Evolutionary conservation across 2,888 invertebrate genomes (phyloP).

Genomic region (Dicyrtoma fusca): DNA sequence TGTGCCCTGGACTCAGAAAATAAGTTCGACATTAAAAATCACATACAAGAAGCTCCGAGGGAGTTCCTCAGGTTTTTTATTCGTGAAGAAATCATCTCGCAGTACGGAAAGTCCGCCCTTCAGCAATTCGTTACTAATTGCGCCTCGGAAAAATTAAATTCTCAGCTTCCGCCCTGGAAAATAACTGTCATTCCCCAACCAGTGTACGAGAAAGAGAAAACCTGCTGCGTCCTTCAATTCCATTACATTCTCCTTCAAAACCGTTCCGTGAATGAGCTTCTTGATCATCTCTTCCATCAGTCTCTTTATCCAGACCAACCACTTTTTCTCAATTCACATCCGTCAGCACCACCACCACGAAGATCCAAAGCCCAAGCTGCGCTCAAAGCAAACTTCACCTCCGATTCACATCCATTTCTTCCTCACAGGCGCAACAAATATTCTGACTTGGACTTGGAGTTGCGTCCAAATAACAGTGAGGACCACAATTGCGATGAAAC

Average conservation of each 20-base stretch:
- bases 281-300: slow-evolving; percentile 36
- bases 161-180: slow-evolving; percentile 35
- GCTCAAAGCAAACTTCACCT: too few species aligned
- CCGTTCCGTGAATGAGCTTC: slow-evolving; percentile 11
- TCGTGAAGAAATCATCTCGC: slow-evolving; percentile 29
- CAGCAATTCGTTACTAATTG: slow-evolving; percentile 35
- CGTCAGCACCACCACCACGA: too few species aligned
- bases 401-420: too few species aligned
- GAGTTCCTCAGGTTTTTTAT: slow-evolving; percentile 24
- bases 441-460: too few species aligned
- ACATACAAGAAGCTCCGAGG: slow-evolving; percentile 36
- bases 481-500: too few species aligned
- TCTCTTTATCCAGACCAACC: slow-evolving; percentile 10
- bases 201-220: slow-evolving; percentile 29
- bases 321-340: too few species aligned
- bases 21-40: slow-evolving; percentile 25
- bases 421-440: too few species aligned
- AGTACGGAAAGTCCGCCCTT: slow-evolving; percentile 33
- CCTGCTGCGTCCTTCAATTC: slow-evolving; percentile 39
- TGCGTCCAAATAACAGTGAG: too few species aligned
- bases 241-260: slow-evolving; percentile 25
- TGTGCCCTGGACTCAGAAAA: not conserved
- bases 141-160: slow-evolving; percentile 19
- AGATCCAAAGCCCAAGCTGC: too few species aligned
- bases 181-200: slow-evolving; percentile 38